phyloP scores from a whole-genome alignment of 2,888 invertebrate species.

The Thymelicus acteon region DNA sequence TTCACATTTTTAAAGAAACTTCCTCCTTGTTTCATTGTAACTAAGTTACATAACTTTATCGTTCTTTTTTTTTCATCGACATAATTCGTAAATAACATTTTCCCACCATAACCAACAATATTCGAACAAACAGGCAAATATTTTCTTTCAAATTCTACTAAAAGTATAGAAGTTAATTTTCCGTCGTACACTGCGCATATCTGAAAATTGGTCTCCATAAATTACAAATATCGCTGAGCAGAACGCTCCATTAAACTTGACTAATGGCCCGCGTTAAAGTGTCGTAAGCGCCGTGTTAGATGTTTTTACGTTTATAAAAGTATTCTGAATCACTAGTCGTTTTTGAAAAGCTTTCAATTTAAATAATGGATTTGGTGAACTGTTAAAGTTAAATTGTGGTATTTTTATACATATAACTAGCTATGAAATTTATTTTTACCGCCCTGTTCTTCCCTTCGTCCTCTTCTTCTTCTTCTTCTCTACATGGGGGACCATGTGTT shows the following conservation, averaged over 20 bases:
- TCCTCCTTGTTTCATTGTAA: no score
- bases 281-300: slow-evolving; percentile 20
- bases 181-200: slow-evolving; percentile 32
- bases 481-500: no score
- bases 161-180: slow-evolving; percentile 18
- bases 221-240: slow-evolving; percentile 66
- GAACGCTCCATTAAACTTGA: slow-evolving; percentile 72
- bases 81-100: no score
- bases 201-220: slow-evolving; percentile 62
- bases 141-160: slow-evolving; percentile 13
- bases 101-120: background rate
- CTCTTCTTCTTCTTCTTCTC: no score
- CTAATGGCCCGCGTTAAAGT: slow-evolving; percentile 50
- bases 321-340: slow-evolving; percentile 16
- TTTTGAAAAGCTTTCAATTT: slow-evolving; percentile 1
- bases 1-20: no score
- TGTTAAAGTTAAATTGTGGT: background rate
- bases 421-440: no score
- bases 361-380: slow-evolving; percentile 7
- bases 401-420: no score
- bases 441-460: no score
- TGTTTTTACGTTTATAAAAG: slow-evolving; percentile 19
- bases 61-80: no score
- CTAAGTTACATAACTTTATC: no score
- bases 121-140: background rate